Conservation (phyloP, 2,113 vertebrate species). For the Spizaetus ornatus region DNA sequence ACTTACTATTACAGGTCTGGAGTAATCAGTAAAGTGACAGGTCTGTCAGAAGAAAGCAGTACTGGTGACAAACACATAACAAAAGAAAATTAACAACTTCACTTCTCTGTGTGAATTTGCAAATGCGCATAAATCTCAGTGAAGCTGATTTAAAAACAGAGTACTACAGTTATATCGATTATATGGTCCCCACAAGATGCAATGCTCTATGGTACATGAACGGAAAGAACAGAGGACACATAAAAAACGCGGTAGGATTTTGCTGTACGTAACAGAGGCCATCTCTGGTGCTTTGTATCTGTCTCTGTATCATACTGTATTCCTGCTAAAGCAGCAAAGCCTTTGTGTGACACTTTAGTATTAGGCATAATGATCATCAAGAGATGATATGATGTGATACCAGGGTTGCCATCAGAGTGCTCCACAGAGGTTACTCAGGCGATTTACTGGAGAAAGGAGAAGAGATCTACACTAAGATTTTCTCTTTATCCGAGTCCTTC, state of each 20-base stretch:
- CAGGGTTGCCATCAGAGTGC: not conserved
- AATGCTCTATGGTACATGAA: not conserved
- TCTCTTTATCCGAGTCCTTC: not conserved
- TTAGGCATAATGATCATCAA: not conserved
- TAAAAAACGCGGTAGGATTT: not conserved
- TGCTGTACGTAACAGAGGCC: not conserved
- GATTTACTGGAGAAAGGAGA: not conserved
- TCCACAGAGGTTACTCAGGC: not conserved
- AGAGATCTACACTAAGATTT: not conserved
- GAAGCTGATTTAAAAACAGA: not conserved
- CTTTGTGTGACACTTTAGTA: not conserved
- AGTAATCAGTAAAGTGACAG: not conserved
- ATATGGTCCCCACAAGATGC: not conserved
- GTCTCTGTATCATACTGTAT: too few relatives aligned
- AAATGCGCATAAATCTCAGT: not conserved
- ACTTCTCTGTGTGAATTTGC: not conserved
- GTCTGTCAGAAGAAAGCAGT: not conserved
- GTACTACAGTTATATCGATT: not conserved
- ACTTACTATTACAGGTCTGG: not conserved
- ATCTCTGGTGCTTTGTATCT: not conserved
- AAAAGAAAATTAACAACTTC: not conserved
- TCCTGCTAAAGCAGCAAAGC: not conserved
- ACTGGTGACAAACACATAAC: not conserved
- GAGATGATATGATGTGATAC: not conserved
- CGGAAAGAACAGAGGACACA: not conserved